These are phyloP conservation scores for Macrobrachium nipponense DNA, from an alignment of 1,140 invertebrate species.

Conservation along the genomic window DNA sequence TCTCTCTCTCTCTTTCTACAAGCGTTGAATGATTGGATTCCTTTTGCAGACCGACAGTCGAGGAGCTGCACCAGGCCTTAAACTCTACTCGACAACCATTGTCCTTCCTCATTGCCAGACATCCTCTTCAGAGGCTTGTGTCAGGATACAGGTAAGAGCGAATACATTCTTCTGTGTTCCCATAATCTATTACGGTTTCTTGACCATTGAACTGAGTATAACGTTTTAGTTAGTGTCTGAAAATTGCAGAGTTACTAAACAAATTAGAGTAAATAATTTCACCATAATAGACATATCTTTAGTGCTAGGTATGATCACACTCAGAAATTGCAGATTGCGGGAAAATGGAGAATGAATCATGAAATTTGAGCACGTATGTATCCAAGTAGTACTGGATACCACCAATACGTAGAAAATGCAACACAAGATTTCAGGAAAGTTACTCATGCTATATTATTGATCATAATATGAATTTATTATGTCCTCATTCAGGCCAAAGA, in stretches of 20 bases:
- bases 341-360: too few species aligned
- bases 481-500: too few species aligned
- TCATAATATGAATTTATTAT: too few species aligned
- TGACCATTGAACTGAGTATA: not conserved
- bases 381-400: too few species aligned
- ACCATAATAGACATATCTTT: too few species aligned
- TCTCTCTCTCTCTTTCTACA: not conserved
- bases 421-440: too few species aligned
- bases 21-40: not conserved
- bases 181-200: not conserved
- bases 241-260: not conserved
- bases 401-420: too few species aligned
- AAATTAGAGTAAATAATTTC: too few species aligned
- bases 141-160: constrained; percentile 86
- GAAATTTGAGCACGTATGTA: too few species aligned
- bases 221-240: not conserved
- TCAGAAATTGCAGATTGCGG: too few species aligned
- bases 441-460: too few species aligned
- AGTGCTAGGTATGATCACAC: too few species aligned
- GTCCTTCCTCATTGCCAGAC: constrained; percentile 87
- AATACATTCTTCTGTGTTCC: constrained; percentile 78
- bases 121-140: constrained; percentile 89
- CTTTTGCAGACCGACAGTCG: constrained; percentile 74
- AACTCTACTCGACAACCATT: constrained; percentile 71
- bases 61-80: constrained; percentile 76